A percentile compares a stretch with the other conserved stretches of the same genome.
Evolutionary conservation across 2,113 vertebrate genomes (phyloP).

Genomic region (Apaloderma vittatum): DNA sequence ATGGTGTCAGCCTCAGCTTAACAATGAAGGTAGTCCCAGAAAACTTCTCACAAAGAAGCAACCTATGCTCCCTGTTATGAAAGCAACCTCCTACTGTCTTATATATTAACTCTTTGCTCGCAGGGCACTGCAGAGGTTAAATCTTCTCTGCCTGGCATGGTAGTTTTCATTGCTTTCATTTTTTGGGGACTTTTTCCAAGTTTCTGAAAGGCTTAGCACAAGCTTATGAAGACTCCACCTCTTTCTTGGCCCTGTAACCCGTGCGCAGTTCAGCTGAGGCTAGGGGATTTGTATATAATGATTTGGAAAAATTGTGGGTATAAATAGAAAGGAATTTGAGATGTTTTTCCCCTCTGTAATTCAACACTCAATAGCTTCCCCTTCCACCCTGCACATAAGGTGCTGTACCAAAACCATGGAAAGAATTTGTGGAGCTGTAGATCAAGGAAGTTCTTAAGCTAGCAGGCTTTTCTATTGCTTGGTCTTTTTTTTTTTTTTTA

Average conservation of each 20-base stretch:
- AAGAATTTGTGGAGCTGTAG: slow-evolving; percentile 61
- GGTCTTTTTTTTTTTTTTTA: not conserved
- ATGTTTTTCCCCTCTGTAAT: slow-evolving; percentile 70
- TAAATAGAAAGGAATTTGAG: slow-evolving; percentile 75
- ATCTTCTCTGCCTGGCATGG: not conserved
- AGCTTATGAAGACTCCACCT: slow-evolving; percentile 23
- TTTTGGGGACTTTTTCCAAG: not conserved
- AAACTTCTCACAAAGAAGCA: slow-evolving; percentile 26
- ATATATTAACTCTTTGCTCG: not conserved
- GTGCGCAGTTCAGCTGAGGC: slow-evolving; percentile 59
- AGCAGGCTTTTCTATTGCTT: not conserved
- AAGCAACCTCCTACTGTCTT: slow-evolving; percentile 42
- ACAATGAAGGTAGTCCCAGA: slow-evolving; percentile 62
- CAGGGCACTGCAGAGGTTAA: not conserved
- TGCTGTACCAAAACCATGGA: slow-evolving; percentile 33
- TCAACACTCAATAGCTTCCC: slow-evolving; percentile 68
- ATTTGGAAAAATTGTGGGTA: slow-evolving; percentile 69
- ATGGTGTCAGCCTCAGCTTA: slow-evolving; percentile 49
- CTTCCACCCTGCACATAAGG: slow-evolving; percentile 62
- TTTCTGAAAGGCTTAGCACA: slow-evolving; percentile 37
- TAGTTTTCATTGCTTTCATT: slow-evolving; percentile 23
- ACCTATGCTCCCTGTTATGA: slow-evolving; percentile 13
- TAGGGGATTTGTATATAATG: slow-evolving; percentile 67
- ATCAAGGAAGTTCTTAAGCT: slow-evolving; percentile 44
- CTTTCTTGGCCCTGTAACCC: slow-evolving; percentile 61